Base-by-base conservation (phyloP, 1,140 invertebrate genomes). In the Battus philenor region DNA sequence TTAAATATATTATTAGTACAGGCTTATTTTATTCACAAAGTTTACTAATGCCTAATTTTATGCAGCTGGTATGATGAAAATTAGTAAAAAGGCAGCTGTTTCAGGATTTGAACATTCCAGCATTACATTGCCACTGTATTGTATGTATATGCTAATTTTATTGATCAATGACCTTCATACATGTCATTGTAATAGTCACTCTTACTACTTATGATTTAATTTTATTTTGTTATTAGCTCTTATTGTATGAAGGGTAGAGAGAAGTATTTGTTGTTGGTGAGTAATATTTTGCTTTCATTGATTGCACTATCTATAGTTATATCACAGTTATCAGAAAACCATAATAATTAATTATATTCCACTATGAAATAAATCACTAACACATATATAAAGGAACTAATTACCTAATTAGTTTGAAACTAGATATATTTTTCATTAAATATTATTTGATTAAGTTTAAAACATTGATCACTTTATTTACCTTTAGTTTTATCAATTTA, bases 91-190 rank as follows among this genome's bases (percentile, higher is more conserved):
- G 71, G 90, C 91, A 71, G 91, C 89, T 56, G 91, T 91, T 76
- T 90, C 91, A 66, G 89, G 90, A 68, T 86, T 91, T 78, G 90
- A 91, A 75, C 91, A 91, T 74, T 90, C 91, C 33, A 91, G 90
- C 90, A 91, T 90, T 76, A 89, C 90, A 30, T 67, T 76, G 48
- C 64, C 67, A 36, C 75, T 76, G 52, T 72, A 76, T 39, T 73
- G 65, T 20, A 20, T 36, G 33, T 36, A 17, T 36, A 36, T 18
- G 33, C n/a, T n/a, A n/a, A n/a, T n/a, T n/a, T n/a, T n/a, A n/a
- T 18, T 6, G n/a, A 11, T 20, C 6, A 20, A 20, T 20, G 6
- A 3, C 15, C 16, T 17, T 15, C 5, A 20, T 22, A 10, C 8
- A 32, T 32, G 8, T 32, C 16, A 32, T 20, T 6, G 12, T 10